These are phyloP conservation scores for Anguilla japonica DNA, from an alignment of 2,113 vertebrate genomes.

Conservation along the genomic window DNA sequence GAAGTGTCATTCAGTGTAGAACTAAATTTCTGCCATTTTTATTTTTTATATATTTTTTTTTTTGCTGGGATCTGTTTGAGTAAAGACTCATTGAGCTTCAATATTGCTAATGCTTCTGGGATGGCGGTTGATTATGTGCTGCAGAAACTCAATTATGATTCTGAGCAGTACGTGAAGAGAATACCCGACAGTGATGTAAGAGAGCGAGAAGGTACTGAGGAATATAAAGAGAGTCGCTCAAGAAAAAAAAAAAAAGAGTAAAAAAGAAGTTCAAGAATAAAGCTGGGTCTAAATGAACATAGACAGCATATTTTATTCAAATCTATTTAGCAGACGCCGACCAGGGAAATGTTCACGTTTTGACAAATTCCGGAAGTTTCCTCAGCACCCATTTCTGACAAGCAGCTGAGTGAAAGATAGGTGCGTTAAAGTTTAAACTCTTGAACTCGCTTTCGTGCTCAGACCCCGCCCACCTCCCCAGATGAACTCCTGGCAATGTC, in stretches of 20 bases:
- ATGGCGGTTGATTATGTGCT: slow-evolving; percentile 22
- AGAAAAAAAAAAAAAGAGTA: not conserved
- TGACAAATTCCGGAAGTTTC: too few species aligned
- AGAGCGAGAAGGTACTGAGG: not conserved
- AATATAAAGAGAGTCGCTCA: not conserved
- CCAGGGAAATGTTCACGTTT: too few species aligned
- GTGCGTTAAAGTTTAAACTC: too few species aligned
- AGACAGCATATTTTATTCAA: too few species aligned
- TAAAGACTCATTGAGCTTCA: not conserved
- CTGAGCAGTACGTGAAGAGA: not conserved
- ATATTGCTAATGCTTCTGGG: not conserved
- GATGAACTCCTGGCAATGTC: too few species aligned
- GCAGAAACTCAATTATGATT: slow-evolving; percentile 10
- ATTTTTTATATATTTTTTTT: too few species aligned
- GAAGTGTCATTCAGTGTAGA: slow-evolving; percentile 55
- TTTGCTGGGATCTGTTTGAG: slow-evolving; percentile 37
- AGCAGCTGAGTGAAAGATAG: too few species aligned
- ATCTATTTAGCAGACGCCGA: too few species aligned
- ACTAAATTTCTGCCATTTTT: slow-evolving; percentile 28
- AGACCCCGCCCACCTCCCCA: too few species aligned
- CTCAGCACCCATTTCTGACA: too few species aligned
- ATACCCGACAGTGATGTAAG: not conserved
- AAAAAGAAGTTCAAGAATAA: not conserved
- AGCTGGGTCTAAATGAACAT: not conserved
- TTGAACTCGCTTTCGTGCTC: too few species aligned